Percentiles rank a stretch among this genome's conserved stretches.
These are phyloP conservation scores for Latrodectus elegans DNA, from an alignment of 2,888 invertebrate species.

Conservation along the genomic window DNA sequence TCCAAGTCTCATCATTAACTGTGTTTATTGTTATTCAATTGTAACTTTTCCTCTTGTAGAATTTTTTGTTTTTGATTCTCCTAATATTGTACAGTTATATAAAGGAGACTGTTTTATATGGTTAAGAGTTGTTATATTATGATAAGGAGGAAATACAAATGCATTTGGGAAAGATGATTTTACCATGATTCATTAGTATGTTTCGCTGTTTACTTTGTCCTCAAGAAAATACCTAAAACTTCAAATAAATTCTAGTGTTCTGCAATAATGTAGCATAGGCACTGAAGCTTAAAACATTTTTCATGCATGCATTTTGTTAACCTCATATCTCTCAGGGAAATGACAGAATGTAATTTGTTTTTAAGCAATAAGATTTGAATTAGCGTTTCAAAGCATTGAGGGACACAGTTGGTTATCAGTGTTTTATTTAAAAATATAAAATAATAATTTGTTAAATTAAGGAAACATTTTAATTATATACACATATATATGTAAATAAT, in stretches of 20 bases:
- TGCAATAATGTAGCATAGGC: conserved; percentile 38
- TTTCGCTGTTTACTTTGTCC: not conserved
- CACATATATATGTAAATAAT: too few species aligned
- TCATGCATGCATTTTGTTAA: conserved; percentile 63
- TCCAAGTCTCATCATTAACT: conserved; percentile 38
- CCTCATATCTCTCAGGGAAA: conserved; percentile 67
- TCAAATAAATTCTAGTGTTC: not conserved
- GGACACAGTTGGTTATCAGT: not conserved
- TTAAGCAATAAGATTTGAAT: not conserved
- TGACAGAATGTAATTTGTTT: conserved; percentile 52
- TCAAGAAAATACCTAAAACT: not conserved
- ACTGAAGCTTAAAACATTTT: conserved; percentile 56
- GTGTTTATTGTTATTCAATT: conserved; percentile 53
- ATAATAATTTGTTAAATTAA: not conserved
- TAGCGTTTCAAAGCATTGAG: not conserved
- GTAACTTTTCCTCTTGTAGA: conserved; percentile 31
- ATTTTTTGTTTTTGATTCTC: conserved; percentile 39
- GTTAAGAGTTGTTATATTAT: not conserved
- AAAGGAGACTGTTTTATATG: conserved; percentile 21
- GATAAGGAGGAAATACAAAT: not conserved
- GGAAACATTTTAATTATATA: too few species aligned
- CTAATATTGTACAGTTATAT: conserved; percentile 43
- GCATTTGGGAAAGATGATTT: conserved; percentile 5
- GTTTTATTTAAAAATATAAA: not conserved
- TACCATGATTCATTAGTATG: not conserved